Evolutionary conservation across 2,888 invertebrate genomes (phyloP).

Genomic region (Lepidocyrtinus sp.): DNA sequence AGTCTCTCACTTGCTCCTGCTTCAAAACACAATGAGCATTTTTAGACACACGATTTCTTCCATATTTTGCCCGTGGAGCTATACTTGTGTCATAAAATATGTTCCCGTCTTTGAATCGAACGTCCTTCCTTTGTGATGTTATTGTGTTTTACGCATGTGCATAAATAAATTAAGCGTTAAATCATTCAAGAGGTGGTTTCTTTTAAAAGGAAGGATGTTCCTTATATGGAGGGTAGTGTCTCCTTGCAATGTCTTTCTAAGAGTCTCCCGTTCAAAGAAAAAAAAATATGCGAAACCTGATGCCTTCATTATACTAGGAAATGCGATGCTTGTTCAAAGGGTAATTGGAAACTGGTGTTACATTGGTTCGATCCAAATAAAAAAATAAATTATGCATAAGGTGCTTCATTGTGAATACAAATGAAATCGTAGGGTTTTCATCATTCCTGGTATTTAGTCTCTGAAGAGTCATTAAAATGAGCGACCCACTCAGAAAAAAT

Average conservation of each 20-base stretch:
- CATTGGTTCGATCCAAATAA: no score
- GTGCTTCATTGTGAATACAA: no score
- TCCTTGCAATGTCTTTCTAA: slow-evolving; percentile 1
- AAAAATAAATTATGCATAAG: no score
- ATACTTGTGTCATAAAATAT: not conserved
- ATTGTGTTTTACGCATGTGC: not conserved
- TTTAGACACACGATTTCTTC: no score
- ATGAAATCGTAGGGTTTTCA: no score
- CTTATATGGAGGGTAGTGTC: slow-evolving; percentile 26
- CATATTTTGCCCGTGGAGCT: no score
- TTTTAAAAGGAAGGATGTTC: slow-evolving; percentile 2
- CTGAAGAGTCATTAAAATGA: no score
- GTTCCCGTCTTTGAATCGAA: not conserved
- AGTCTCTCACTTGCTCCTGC: not conserved
- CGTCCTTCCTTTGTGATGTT: not conserved
- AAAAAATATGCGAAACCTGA: slow-evolving; percentile 10
- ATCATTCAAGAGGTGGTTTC: not conserved
- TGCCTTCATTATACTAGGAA: slow-evolving; percentile 25
- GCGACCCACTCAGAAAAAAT: no score
- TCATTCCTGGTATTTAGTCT: no score
- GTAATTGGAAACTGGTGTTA: not conserved
- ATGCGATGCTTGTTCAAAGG: not conserved
- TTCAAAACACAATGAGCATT: not conserved
- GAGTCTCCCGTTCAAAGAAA: not conserved
- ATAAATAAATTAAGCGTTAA: not conserved